phyloP scores from a whole-genome alignment of 2,888 invertebrate genomes.

The Papilio protenor region DNA sequence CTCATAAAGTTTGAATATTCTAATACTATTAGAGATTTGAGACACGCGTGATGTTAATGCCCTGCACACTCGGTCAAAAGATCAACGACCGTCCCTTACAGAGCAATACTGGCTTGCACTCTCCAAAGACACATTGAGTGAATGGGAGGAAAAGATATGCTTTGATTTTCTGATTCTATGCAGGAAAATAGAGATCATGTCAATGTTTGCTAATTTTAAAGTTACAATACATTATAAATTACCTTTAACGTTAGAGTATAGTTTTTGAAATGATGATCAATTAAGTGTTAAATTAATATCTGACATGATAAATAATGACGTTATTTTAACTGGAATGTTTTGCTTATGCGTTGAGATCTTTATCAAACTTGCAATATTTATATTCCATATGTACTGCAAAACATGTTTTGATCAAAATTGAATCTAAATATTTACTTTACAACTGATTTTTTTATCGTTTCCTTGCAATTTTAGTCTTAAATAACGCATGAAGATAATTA shows the following conservation, averaged over 20 bases:
- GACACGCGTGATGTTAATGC: slow-evolving; percentile 50
- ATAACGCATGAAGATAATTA: slow-evolving; percentile 18
- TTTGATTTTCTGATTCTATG: neutral
- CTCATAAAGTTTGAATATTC: slow-evolving; percentile 1
- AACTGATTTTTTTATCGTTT: slow-evolving; percentile 15
- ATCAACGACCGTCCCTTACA: slow-evolving; percentile 72
- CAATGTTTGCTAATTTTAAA: neutral
- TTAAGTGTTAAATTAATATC: neutral
- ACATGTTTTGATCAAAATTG: slow-evolving; percentile 29
- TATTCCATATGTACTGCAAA: neutral
- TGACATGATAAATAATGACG: neutral
- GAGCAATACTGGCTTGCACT: slow-evolving; percentile 51
- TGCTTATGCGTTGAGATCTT: neutral
- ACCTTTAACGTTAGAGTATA: too few species aligned
- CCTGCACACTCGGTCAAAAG: slow-evolving; percentile 61
- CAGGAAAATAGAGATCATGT: neutral
- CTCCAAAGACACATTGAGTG: slow-evolving; percentile 49
- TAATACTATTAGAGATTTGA: slow-evolving; percentile 48
- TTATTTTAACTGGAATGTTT: neutral
- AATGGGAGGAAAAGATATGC: slow-evolving; percentile 15
- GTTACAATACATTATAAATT: too few species aligned
- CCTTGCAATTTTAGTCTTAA: slow-evolving; percentile 5
- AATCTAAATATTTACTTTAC: slow-evolving; percentile 10
- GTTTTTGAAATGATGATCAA: too few species aligned
- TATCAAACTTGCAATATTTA: neutral